Evolutionary conservation across 2,888 invertebrate species (phyloP).

Genomic region (Sinopyrophorus schimmeli): DNA sequence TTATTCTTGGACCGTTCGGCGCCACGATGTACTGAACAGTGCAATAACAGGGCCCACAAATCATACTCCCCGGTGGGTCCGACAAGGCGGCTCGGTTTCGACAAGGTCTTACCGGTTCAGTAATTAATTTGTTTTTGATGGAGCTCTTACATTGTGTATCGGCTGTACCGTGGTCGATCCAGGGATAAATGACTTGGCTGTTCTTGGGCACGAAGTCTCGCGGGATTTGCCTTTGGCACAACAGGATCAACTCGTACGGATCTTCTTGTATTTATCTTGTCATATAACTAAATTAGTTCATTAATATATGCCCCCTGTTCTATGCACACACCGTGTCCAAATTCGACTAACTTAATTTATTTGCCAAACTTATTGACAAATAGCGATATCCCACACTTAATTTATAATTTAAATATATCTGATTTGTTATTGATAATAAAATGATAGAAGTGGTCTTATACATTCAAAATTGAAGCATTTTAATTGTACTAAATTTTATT

Average conservation of each 20-base stretch:
- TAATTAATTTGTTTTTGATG: slow-evolving; percentile 55
- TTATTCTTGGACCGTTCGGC: slow-evolving; percentile 21
- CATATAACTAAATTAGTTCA: slow-evolving; percentile 55
- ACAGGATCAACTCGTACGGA: slow-evolving; percentile 52
- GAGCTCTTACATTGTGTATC: slow-evolving; percentile 42
- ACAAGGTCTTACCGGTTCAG: slow-evolving; percentile 50
- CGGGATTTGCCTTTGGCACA: slow-evolving; percentile 45
- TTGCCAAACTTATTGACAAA: slow-evolving; percentile 27
- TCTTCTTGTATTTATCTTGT: slow-evolving; percentile 55
- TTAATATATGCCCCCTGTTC: slow-evolving; percentile 39
- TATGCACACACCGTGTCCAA: slow-evolving; percentile 22
- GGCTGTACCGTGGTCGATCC: slow-evolving; percentile 38
- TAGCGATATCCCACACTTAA: no score
- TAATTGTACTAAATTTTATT: no score
- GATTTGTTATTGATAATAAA: no score
- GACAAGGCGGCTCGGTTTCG: slow-evolving; percentile 52
- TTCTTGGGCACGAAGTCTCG: slow-evolving; percentile 52
- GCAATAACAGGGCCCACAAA: slow-evolving; percentile 47
- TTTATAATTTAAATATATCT: no score
- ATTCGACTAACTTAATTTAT: slow-evolving; percentile 31
- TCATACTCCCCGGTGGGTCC: slow-evolving; percentile 49
- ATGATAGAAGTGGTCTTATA: no score
- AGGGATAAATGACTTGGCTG: slow-evolving; percentile 49
- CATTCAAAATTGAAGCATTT: no score
- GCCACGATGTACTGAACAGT: slow-evolving; percentile 31